Base-by-base conservation (phyloP, 2,113 vertebrate species). In the Nothocercus julius region DNA sequence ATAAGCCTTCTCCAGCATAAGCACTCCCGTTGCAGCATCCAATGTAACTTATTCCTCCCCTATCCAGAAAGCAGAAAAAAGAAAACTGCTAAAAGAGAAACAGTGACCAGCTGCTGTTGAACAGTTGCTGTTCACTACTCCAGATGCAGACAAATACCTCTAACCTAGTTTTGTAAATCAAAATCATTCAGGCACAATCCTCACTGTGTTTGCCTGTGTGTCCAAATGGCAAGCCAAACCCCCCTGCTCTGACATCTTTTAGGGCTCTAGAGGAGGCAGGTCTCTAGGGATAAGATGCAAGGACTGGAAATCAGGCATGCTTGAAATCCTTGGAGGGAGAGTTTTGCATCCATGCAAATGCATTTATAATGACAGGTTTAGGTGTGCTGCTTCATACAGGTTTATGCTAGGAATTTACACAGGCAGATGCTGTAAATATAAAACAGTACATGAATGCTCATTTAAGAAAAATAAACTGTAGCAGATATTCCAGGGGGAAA, bases 341-440 rank as follows among this genome's bases (percentile, higher is more conserved):
- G 19, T 8, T 95, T 83, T 84, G 30, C 56, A 72, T 38, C 10
- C 32, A 16, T 81, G 38, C 40, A 94, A 91, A 79, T 16, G 21
- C 73, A 17, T 64, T 86, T 63, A 47, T 64, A 84, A 75, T 44
- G 8, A 78, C 40, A 78, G 34, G 20, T 84, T 28, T 69, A 5
- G 2, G 44, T 70, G 94, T 90, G 28, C 59, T 84, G 49, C 53
- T 58, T 1, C 0, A 53, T 51, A 49, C 3, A 15, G 24, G 30
- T 64, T 86, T 79, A 78, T 75, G 44, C 20, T 12, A 86, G 79
- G 83, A 92, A 66, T 62, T 64, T 84, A 68, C 66, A 76, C 58
- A 72, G 42, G 44, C 83, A 92, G 62, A 69, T 87, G 69, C 62
- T 82, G 66, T 94, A 95, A 96, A 93, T 88, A 93, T 84, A 92